Conservation (phyloP, 2,888 invertebrate species). For the Laothoe populi region DNA sequence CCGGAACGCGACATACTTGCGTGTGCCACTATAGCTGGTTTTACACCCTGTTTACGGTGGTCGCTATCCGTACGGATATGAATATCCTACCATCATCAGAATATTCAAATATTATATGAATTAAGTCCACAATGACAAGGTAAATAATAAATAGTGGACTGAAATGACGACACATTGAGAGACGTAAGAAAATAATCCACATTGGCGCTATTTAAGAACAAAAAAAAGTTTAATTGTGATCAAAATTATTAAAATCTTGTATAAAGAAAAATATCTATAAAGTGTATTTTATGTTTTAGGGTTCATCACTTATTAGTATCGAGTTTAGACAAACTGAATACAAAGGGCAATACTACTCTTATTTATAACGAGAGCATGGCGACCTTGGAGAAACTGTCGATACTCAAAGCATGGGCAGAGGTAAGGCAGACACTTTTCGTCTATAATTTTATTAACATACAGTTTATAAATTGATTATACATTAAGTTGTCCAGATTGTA, state of each 20-base stretch:
- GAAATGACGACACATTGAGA: too few species aligned
- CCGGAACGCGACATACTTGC: too few species aligned
- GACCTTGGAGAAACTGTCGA: constrained; percentile 97
- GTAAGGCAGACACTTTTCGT: constrained; percentile 52
- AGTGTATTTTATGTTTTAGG: constrained; percentile 44
- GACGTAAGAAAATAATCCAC: too few species aligned
- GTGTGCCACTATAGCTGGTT: too few species aligned
- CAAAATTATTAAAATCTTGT: not conserved
- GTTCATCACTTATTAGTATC: constrained; percentile 98
- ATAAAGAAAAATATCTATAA: not conserved
- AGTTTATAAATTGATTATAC: not conserved
- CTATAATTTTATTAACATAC: not conserved
- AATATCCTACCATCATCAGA: too few species aligned
- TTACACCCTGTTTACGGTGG: too few species aligned
- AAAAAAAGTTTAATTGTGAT: too few species aligned
- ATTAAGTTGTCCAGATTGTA: not conserved
- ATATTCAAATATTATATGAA: too few species aligned
- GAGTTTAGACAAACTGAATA: constrained; percentile 95
- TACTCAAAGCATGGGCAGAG: constrained; percentile 99
- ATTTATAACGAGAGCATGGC: constrained; percentile 98
- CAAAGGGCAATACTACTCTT: constrained; percentile 89
- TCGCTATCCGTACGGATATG: too few species aligned
- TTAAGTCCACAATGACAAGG: too few species aligned
- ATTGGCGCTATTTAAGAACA: too few species aligned
- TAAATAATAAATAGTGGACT: too few species aligned